A percentile compares a stretch with the other conserved stretches of the same genome.
These are phyloP conservation scores for Myotis yumanensis DNA, from an alignment of 2,113 vertebrate species.

Conservation along the genomic window DNA sequence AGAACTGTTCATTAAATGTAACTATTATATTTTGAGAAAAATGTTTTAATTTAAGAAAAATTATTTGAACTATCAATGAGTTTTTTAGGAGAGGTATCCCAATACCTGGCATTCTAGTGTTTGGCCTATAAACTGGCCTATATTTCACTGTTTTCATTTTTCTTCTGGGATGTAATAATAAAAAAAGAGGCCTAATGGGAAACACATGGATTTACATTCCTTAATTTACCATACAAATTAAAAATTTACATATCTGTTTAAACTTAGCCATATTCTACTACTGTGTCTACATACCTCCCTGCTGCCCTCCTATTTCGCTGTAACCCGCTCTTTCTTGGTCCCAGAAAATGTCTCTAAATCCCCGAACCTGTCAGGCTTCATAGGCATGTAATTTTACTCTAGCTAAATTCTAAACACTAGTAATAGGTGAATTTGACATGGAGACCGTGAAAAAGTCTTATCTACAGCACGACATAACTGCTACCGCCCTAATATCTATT, in stretches of 20 bases:
- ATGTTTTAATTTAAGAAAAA: constrained; percentile 35
- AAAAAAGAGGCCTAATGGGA: constrained; percentile 38
- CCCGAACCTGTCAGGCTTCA: constrained; percentile 58
- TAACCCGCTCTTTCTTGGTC: constrained; percentile 22
- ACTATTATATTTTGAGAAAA: constrained; percentile 14
- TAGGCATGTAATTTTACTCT: constrained; percentile 69
- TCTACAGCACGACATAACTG: constrained; percentile 78
- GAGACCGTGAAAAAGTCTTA: constrained; percentile 76
- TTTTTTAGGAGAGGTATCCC: not conserved
- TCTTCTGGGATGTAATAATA: constrained; percentile 23
- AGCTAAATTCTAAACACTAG: constrained; percentile 68
- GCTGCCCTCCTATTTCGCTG: constrained; percentile 11
- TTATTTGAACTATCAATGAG: not conserved
- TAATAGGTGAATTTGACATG: constrained; percentile 73
- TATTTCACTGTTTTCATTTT: constrained; percentile 52
- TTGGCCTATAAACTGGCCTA: not conserved
- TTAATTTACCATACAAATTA: constrained; percentile 63
- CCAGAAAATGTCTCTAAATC: constrained; percentile 62
- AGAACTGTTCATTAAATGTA: not conserved
- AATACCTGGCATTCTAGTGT: not conserved
- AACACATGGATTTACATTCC: constrained; percentile 41
- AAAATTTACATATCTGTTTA: constrained; percentile 56
- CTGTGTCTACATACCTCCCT: not conserved
- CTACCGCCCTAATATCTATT: constrained; percentile 80
- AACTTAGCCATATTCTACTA: not conserved